These are phyloP conservation scores for Drosophila eohydei DNA, from an alignment of 2,888 invertebrate genomes.

Conservation along the genomic window DNA sequence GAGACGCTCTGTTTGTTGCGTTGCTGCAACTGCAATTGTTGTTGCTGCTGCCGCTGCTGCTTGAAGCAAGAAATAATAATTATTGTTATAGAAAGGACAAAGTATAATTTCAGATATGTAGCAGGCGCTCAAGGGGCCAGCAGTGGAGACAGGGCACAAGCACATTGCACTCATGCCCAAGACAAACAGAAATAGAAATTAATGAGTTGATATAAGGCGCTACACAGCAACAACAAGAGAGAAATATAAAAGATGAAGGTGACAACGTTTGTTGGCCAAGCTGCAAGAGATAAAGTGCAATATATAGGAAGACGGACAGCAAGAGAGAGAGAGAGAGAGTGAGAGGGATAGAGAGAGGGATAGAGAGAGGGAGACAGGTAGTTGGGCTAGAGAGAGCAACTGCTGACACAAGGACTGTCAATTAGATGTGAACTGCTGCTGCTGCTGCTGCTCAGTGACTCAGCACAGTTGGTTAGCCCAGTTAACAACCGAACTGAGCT, in stretches of 20 bases:
- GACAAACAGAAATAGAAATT: constrained; percentile 78
- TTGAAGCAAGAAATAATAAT: constrained; percentile 78
- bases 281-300: constrained; percentile 7
- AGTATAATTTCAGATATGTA: constrained; percentile 79
- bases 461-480: constrained; percentile 35
- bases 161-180: constrained; percentile 66
- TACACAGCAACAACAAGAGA: constrained; percentile 11
- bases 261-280: constrained; percentile 32
- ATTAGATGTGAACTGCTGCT: constrained; percentile 35
- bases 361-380: not conserved
- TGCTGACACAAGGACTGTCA: constrained; percentile 41
- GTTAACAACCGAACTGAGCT: constrained; percentile 25
- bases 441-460: constrained; percentile 33
- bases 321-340: not conserved
- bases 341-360: not conserved
- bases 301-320: not conserved
- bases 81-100: constrained; percentile 81
- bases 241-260: constrained; percentile 39
- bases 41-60: constrained; percentile 45
- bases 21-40: constrained; percentile 30
- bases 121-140: constrained; percentile 48
- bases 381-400: not conserved
- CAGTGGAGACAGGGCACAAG: constrained; percentile 27
- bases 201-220: constrained; percentile 75
- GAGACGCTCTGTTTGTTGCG: constrained; percentile 57